Evolutionary conservation across 2,113 vertebrate genomes (phyloP), one percentile per base, ranked within the genome.

Genomic region (Lophotis ruficrista): DNA sequence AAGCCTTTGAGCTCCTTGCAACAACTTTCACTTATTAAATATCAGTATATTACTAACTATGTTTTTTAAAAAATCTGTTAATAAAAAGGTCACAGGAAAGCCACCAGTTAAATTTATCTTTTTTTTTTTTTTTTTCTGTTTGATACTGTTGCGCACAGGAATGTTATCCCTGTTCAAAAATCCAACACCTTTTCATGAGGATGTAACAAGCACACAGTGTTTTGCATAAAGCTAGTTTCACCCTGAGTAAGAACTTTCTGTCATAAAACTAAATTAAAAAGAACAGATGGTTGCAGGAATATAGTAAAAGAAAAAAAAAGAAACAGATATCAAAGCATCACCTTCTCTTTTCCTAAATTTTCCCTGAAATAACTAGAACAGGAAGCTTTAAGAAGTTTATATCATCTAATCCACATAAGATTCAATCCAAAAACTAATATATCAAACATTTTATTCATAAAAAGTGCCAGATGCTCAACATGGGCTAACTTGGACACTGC

Each of bases 211-310:
- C 45, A 87, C 21, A 48, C 10, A 28, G 9, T 41, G 23, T 41
- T 88, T 66, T 66, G 41, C 38, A 31, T 43, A 76, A 75, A 95
- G 43, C 2, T 76, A 50, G 13, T 86, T 92, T 90, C 66, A 76
- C 43, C 48, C 18, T 19, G 41, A 58, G 28, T 89, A 75, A 92
- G 80, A 94, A 89, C 27, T 73, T 90, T 66, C n/a, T 83, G 69
- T 35, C 41, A 70, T 75, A 76, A 86, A 93, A 80, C 20, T 88
- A 62, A 75, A 73, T 47, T 50, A 62, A 78, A 90, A 93, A 66
- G 80, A 92, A 64, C 68, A 95, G 64, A 92, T 87, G 69, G 86
- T 30, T 93, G 28, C 16, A 93, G 41, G 20, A 94, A 65, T 17
- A 48, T 23, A 72, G 45, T 50, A 24, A 58, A 51, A 71, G 47